Evolutionary conservation across 2,113 vertebrate genomes (phyloP).

Genomic region (Coryphaenoides rupestris): DNA sequence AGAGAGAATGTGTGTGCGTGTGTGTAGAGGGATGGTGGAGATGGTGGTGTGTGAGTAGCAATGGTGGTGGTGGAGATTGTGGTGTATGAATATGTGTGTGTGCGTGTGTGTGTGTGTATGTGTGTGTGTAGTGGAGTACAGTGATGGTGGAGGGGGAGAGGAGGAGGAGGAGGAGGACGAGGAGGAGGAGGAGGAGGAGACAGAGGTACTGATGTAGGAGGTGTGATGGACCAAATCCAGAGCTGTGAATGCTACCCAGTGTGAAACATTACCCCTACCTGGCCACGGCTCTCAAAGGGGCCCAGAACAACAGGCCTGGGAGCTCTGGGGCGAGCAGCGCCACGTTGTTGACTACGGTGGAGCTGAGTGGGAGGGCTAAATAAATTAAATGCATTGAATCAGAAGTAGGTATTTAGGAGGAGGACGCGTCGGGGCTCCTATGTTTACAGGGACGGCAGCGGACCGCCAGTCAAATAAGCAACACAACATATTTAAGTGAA

Average conservation of each 20-base stretch:
- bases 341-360: too few relatives aligned
- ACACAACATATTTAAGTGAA: not conserved
- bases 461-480: constrained; percentile 38
- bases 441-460: constrained; percentile 32
- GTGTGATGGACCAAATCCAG: constrained; percentile 25
- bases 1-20: too few relatives aligned
- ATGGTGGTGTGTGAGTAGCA: constrained; percentile 10
- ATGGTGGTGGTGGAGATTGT: not conserved
- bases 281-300: constrained; percentile 42
- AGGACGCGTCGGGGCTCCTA: not conserved
- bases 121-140: too few relatives aligned
- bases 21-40: constrained; percentile 12
- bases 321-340: constrained; percentile 19
- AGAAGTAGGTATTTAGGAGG: not conserved
- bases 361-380: constrained; percentile 20
- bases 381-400: constrained; percentile 24
- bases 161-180: too few relatives aligned
- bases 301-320: constrained; percentile 43
- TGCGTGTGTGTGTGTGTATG: too few relatives aligned
- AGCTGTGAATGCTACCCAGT: constrained; percentile 50
- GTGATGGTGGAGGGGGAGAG: too few relatives aligned
- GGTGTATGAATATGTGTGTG: too few relatives aligned
- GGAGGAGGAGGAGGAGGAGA: too few relatives aligned
- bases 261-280: constrained; percentile 54
- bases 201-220: constrained; percentile 2